These are phyloP conservation scores for Polylopha cassiicola DNA, from an alignment of 2,888 invertebrate genomes.

Conservation along the genomic window DNA sequence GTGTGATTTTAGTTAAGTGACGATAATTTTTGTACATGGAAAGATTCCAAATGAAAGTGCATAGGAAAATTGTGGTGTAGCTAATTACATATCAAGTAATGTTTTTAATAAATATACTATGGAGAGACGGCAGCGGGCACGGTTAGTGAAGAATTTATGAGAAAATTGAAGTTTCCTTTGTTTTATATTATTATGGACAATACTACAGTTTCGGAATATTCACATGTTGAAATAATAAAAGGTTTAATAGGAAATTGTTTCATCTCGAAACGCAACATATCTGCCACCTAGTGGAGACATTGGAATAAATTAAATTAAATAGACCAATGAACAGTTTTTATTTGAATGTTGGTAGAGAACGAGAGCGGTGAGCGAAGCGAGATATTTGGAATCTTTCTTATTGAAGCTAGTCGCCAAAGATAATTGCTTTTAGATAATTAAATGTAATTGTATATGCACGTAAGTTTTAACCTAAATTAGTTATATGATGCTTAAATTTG, in stretches of 20 bases:
- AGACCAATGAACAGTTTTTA: conserved; percentile 41
- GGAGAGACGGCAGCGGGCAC: conserved; percentile 35
- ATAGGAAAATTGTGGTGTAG: conserved; percentile 57
- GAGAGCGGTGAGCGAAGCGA: conserved; percentile 34
- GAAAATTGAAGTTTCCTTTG: conserved; percentile 48
- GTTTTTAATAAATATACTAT: conserved; percentile 54
- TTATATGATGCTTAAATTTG: conserved; percentile 71
- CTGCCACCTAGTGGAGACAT: conserved; percentile 70
- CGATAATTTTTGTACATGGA: conserved; percentile 60
- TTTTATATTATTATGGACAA: conserved; percentile 62
- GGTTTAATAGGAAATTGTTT: conserved; percentile 72
- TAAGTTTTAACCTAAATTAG: conserved; percentile 65
- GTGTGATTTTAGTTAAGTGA: conserved; percentile 67
- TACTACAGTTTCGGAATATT: conserved; percentile 59
- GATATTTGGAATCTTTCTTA: conserved; percentile 73
- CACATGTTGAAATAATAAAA: conserved; percentile 64
- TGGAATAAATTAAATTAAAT: conserved; percentile 46
- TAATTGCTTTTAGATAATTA: conserved; percentile 67
- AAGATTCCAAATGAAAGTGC: conserved; percentile 71
- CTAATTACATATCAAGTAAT: conserved; percentile 74
- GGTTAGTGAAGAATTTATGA: conserved; percentile 58
- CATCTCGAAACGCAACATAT: conserved; percentile 59
- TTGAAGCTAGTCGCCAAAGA: conserved; percentile 71
- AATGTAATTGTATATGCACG: conserved; percentile 70
- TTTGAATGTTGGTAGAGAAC: conserved; percentile 27